phyloP scores from a whole-genome alignment of 2,113 vertebrate species.

The Calidris pugnax region DNA sequence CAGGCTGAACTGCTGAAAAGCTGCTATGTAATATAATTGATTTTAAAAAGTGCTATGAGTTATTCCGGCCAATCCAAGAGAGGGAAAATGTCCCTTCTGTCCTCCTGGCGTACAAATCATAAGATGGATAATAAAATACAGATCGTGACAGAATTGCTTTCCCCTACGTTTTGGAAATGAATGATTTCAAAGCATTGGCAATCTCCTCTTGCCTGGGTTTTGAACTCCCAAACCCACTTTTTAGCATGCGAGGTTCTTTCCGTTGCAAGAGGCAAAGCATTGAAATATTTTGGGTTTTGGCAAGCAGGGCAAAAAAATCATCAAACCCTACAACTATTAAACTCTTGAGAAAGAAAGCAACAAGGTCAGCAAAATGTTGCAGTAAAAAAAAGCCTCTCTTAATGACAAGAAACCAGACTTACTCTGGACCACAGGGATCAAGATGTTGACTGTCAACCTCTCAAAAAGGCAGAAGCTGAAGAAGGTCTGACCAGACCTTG shows the following conservation, averaged over 20 bases:
- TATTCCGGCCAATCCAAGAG: conserved; percentile 16
- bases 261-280: not conserved
- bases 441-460: not conserved
- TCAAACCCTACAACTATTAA: not conserved
- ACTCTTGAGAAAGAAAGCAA: conserved; percentile 7
- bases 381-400: not conserved
- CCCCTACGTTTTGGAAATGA: conserved; percentile 16
- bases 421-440: not conserved
- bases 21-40: conserved; percentile 39
- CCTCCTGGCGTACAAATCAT: not conserved
- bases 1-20: conserved; percentile 14
- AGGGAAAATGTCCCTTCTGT: conserved; percentile 40
- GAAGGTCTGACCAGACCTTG: not conserved
- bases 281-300: conserved; percentile 14
- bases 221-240: not conserved
- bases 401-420: not conserved
- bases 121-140: conserved; percentile 40
- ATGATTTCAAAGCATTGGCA: conserved; percentile 24
- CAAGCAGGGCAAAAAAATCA: conserved; percentile 3
- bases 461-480: not conserved
- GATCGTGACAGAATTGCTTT: conserved; percentile 13
- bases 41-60: conserved; percentile 34
- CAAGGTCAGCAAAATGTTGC: not conserved
- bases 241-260: not conserved
- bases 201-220: conserved; percentile 6